These are phyloP conservation scores for Otocyon megalotis DNA, from an alignment of 2,113 vertebrate genomes.

Conservation along the genomic window DNA sequence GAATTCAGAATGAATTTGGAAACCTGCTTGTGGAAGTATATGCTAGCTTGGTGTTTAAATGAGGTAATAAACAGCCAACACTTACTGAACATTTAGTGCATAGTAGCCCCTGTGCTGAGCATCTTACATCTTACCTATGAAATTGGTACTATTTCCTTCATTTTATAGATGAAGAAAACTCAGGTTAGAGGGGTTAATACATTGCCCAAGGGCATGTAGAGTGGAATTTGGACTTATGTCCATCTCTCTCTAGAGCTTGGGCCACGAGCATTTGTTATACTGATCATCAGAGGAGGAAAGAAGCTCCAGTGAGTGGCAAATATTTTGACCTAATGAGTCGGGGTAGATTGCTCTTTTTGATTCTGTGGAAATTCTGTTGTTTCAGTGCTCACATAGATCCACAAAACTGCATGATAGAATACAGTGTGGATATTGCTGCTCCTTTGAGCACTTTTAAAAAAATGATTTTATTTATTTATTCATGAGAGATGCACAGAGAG, in stretches of 20 bases:
- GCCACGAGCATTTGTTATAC: background rate
- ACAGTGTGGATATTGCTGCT: no score
- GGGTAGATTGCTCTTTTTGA: background rate
- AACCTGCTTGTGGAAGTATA: background rate
- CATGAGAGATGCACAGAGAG: no score
- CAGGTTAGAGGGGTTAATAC: background rate
- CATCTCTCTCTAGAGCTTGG: background rate
- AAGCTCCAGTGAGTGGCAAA: background rate
- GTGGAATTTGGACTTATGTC: background rate
- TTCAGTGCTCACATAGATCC: background rate
- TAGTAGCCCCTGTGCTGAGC: background rate
- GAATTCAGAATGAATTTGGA: background rate
- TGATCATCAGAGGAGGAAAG: background rate
- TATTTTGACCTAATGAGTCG: background rate
- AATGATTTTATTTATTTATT: no score
- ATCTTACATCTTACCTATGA: background rate
- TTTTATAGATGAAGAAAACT: background rate
- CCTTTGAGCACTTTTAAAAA: no score
- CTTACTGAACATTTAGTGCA: background rate
- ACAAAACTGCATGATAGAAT: background rate
- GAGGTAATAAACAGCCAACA: background rate
- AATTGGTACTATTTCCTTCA: background rate
- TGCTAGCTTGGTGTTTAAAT: background rate
- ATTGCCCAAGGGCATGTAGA: background rate
- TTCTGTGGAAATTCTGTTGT: background rate